Conservation (phyloP, 2,888 invertebrate species). For the Crematogaster levior region DNA sequence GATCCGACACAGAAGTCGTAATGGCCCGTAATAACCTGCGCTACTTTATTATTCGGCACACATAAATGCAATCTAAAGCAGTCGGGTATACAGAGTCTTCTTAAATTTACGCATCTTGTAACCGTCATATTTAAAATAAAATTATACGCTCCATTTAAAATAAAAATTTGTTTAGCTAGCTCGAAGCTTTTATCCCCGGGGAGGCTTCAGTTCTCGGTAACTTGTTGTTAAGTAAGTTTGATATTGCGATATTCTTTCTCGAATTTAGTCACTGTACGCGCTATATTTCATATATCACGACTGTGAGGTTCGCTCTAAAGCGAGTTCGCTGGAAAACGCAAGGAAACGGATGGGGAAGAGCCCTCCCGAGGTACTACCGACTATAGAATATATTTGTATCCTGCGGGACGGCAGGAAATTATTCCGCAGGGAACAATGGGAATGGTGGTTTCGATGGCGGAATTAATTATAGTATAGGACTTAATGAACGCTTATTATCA, state of each 20-base stretch:
- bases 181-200: neutral
- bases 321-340: slow-evolving; percentile 20
- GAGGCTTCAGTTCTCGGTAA: neutral
- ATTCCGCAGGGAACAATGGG: slow-evolving; percentile 41
- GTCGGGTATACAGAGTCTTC: neutral
- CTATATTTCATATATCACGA: neutral
- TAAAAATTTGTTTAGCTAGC: neutral
- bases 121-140: neutral
- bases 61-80: slow-evolving; percentile 22
- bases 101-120: neutral
- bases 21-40: slow-evolving; percentile 15
- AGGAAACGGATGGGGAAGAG: slow-evolving; percentile 42
- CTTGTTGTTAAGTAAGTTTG: neutral
- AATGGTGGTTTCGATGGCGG: slow-evolving; percentile 38
- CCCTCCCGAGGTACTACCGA: slow-evolving; percentile 22
- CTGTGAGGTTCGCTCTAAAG: slow-evolving; percentile 4
- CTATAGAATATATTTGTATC: slow-evolving; percentile 46
- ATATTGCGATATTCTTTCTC: neutral
- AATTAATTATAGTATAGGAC: slow-evolving; percentile 46
- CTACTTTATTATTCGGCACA: slow-evolving; percentile 12
- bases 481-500: slow-evolving; percentile 52
- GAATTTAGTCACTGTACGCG: slow-evolving; percentile 17
- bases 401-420: slow-evolving; percentile 19
- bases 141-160: neutral
- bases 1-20: slow-evolving; percentile 11